These are phyloP conservation scores for Nixonia krombeini DNA, from an alignment of 1,140 invertebrate species.

Conservation along the genomic window DNA sequence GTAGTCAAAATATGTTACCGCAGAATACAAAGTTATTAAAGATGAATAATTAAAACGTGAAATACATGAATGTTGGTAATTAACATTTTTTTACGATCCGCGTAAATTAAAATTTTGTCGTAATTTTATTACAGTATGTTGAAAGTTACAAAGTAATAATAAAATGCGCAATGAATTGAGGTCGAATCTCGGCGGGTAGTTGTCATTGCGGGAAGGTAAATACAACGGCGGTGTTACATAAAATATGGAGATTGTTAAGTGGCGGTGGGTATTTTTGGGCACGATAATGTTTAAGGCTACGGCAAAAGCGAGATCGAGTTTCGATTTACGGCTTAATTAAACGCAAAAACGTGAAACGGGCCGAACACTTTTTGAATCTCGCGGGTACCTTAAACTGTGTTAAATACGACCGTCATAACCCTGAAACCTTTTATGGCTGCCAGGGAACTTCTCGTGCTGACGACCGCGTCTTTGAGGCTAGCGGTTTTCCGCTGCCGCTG, in stretches of 20 bases:
- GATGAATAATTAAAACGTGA: too few species aligned
- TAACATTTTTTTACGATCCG: too few species aligned
- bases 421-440: constrained; percentile 48
- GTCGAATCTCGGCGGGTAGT: constrained; percentile 42
- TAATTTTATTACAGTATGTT: constrained; percentile 35
- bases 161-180: constrained; percentile 38
- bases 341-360: constrained; percentile 33
- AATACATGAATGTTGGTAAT: too few species aligned
- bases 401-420: constrained; percentile 54
- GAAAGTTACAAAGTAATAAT: constrained; percentile 35
- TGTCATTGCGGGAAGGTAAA: constrained; percentile 36
- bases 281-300: constrained; percentile 50
- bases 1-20: too few species aligned
- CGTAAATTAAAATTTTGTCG: too few species aligned
- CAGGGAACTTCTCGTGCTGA: constrained; percentile 30
- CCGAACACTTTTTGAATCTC: constrained; percentile 47
- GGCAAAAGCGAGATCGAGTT: constrained; percentile 50
- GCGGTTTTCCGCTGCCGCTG: neutral
- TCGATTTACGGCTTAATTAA: constrained; percentile 65
- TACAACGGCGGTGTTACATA: constrained; percentile 31
- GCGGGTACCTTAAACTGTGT: constrained; percentile 51
- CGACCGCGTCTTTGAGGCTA: constrained; percentile 12
- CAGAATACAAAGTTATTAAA: too few species aligned
- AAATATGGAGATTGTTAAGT: constrained; percentile 35
- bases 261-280: constrained; percentile 39